phyloP scores from a whole-genome alignment of 2,888 invertebrate genomes.

The Mythimna impura region DNA sequence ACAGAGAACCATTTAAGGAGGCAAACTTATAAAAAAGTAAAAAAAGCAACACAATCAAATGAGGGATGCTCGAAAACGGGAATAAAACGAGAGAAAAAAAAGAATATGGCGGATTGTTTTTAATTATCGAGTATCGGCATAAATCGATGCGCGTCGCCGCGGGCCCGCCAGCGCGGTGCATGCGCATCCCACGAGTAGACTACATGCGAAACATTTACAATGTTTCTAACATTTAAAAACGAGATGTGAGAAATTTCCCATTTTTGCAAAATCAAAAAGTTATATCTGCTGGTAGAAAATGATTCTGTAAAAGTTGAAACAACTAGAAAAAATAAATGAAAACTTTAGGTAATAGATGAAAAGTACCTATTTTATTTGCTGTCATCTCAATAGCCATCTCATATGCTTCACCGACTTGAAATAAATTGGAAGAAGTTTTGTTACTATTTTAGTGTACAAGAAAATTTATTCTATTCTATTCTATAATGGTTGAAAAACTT shows the following conservation, averaged over 20 bases:
- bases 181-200: slow-evolving; percentile 73
- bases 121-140: slow-evolving; percentile 91
- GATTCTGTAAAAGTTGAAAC: neutral
- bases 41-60: slow-evolving; percentile 89
- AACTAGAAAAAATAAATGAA: no score
- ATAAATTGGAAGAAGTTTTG: no score
- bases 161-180: slow-evolving; percentile 80
- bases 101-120: slow-evolving; percentile 90
- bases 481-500: no score
- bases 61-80: slow-evolving; percentile 89
- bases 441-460: no score
- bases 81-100: slow-evolving; percentile 88
- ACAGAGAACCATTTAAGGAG: slow-evolving; percentile 77
- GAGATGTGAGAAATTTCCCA: neutral
- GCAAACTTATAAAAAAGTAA: slow-evolving; percentile 73
- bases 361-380: no score
- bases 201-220: slow-evolving; percentile 38
- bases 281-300: neutral
- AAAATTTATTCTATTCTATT: no score
- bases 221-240: slow-evolving; percentile 21
- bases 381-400: no score
- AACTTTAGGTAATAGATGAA: no score
- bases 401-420: no score
- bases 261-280: neutral
- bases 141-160: slow-evolving; percentile 89